phyloP scores from a whole-genome alignment of 1,140 invertebrate species.

The Aphelinus certus region DNA sequence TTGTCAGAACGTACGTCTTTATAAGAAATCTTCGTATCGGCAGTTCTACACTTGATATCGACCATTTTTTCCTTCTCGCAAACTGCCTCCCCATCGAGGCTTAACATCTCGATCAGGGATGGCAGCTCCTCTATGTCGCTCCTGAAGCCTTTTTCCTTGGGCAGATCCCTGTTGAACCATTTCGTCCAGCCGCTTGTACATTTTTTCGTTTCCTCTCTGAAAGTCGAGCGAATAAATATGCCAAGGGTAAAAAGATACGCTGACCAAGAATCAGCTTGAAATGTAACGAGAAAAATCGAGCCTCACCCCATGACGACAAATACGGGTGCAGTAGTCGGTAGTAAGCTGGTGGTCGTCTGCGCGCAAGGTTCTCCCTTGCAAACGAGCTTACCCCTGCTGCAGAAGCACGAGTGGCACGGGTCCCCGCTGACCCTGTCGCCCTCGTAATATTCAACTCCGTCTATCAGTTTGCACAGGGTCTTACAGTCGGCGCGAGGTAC shows the following conservation, averaged over 20 bases:
- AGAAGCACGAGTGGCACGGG: conserved; percentile 80
- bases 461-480: conserved; percentile 74
- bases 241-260: too few species aligned
- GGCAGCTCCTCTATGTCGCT: conserved; percentile 74
- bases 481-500: conserved; percentile 77
- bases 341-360: conserved; percentile 44
- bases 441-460: conserved; percentile 76
- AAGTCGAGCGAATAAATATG: conserved; percentile 19
- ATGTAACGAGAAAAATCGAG: too few species aligned
- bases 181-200: conserved; percentile 78
- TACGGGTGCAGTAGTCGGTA: conserved; percentile 43
- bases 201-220: conserved; percentile 54
- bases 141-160: conserved; percentile 58
- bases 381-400: conserved; percentile 73
- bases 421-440: conserved; percentile 80
- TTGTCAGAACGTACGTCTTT: conserved; percentile 62
- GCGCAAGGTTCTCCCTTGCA: conserved; percentile 77
- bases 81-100: conserved; percentile 60
- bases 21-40: conserved; percentile 68
- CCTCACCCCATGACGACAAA: too few species aligned
- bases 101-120: conserved; percentile 62
- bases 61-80: conserved; percentile 72
- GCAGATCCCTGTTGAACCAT: conserved; percentile 76
- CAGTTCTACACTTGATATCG: conserved; percentile 79
- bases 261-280: too few species aligned